Evolutionary conservation across 2,113 vertebrate genomes (phyloP), one percentile per base, ranked within the genome.

Genomic region (Pitta sordida): DNA sequence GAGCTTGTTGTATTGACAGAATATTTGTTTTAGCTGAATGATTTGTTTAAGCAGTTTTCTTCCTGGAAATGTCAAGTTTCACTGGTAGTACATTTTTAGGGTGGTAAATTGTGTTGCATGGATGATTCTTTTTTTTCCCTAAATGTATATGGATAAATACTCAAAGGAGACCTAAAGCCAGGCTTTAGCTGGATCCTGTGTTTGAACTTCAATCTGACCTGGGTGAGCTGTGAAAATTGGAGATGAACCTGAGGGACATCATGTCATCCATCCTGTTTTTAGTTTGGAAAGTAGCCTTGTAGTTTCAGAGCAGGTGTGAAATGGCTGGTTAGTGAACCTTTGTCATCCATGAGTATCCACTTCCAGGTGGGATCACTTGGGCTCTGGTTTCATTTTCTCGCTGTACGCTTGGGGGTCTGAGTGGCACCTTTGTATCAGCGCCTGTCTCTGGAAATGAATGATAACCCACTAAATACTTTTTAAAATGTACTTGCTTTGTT

Each of bases 401-500:
- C 5, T 15, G 5, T 71, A 1, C 13, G 9, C 16, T 27, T 37
- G 9, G 27, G 4, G n/a, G 11, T 15, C 49, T 10, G 60, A 51
- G 41, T 36, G 32, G 5, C 39, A 26, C 30, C 1, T 4, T 9
- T 0, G 0, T 27, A 22, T 41, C 67, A n/a, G 29, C 46, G 24
- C 29, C 37, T 27, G 1, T 7, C 41, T 44, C 81, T 95, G 59
- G 44, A 71, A 52, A 39, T 3, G 9, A 49, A 17, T 1, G 3
- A 20, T 48, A 39, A 64, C 14, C 6, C 17, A 22, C 11, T 7
- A 15, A 19, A 43, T 15, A 5, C 20, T 37, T 53, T 48, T 21
- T 1, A 16, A 58, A 64, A 60, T 9, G 4, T 3, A 5, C 26
- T 90, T n/a, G 2, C n/a, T 56, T 74, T 0, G 0, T 39, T 69